Base-by-base conservation (phyloP, 2,888 invertebrate genomes). In the Drosophila infuscata region DNA sequence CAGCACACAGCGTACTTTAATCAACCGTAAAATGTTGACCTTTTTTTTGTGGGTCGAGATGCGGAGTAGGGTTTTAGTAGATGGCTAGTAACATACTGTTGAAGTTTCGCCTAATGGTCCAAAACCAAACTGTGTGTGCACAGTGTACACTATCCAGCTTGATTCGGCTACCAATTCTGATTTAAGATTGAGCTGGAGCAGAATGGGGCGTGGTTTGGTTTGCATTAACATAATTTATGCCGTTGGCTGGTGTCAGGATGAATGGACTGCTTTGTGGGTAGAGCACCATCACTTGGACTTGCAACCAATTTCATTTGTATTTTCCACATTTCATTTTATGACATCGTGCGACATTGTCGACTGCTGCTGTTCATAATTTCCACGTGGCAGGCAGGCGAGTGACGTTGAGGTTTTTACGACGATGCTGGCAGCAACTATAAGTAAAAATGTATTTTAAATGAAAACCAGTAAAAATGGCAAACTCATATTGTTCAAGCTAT, bases 151-250 rank as follows among this genome's bases (percentile, higher is more conserved):
- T 87, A 87, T 81, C 66, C 53, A 76, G 69, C 70, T 63, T 25
- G 20, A 46, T 25, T 15, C 15, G 35, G 57, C 51, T 36, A 56
- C 68, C 78, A 54, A 53, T 79, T 46, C 46, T 46, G 4, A 8
- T 25, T 71, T 64, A 52, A 65, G 67, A 54, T 66, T 53, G 62
- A 53, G 25, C 35, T 6, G 20, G 15, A 35, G 15, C 9, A 6
- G 48, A 48, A 60, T 51, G 7, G 66, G 30, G 43, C 9, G 33
- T 43, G 66, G 72, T 41, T 32, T 74, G 78, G 71, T 60, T 72
- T 62, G 82, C 81, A 92, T 92, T 91, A 89, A 84, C 91, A 92
- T 91, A 91, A 92, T 92, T 91, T 91, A 92, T 92, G 80, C 80
- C 74, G 32, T 48, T 76, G 43, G 60, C 65, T n/a, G 65, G 29